These are phyloP conservation scores for Picus viridis DNA, from an alignment of 2,797 vertebrate genomes.

Conservation along the genomic window DNA sequence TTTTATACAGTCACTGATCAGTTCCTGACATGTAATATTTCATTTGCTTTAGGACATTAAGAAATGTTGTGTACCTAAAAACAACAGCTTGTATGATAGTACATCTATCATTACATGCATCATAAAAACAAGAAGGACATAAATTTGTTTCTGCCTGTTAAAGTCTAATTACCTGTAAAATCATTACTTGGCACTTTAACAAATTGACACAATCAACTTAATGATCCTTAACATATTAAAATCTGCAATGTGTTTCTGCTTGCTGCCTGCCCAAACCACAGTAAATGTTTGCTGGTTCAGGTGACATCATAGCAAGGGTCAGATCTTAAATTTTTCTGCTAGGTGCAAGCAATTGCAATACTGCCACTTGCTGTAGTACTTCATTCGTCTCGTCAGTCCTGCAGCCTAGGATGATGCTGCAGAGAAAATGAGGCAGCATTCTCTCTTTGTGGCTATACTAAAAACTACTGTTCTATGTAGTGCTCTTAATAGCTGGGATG, in stretches of 20 bases:
- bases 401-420: neutral
- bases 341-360: neutral
- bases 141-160: constrained; percentile 78
- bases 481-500: neutral
- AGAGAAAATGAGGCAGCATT: neutral
- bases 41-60: constrained; percentile 77
- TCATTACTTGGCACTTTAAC: constrained; percentile 79
- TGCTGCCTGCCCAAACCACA: constrained; percentile 45
- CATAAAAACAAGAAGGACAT: constrained; percentile 74
- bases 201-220: constrained; percentile 77
- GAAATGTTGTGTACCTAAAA: constrained; percentile 73
- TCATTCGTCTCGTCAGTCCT: neutral
- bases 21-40: constrained; percentile 79
- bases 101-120: constrained; percentile 73
- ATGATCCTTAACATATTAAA: constrained; percentile 74
- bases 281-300: constrained; percentile 53
- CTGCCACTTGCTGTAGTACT: neutral
- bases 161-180: constrained; percentile 83
- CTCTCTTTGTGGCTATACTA: neutral
- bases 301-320: constrained; percentile 55
- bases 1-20: constrained; percentile 80
- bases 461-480: neutral
- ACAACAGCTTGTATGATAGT: constrained; percentile 71
- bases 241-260: constrained; percentile 56
- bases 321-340: constrained; percentile 39